Percentiles rank a stretch among this genome's conserved stretches.
phyloP scores from a whole-genome alignment of 2,888 invertebrate species.

The Drosophila villosipedis region DNA sequence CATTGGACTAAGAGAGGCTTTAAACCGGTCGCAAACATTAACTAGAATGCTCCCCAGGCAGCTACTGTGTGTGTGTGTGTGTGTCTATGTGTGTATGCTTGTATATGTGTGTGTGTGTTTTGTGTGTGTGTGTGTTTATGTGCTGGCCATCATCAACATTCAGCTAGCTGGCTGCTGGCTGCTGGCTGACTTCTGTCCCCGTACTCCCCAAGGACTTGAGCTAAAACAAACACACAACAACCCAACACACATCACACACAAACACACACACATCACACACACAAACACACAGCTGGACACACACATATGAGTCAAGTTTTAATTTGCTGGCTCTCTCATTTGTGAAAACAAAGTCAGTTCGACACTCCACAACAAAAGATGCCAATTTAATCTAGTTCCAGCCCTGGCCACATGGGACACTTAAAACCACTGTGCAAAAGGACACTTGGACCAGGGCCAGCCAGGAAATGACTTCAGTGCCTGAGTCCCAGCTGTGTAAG shows the following conservation, averaged over 20 bases:
- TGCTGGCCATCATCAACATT: constrained; percentile 36
- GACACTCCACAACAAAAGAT: constrained; percentile 78
- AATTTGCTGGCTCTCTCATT: constrained; percentile 74
- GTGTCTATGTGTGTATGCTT: constrained; percentile 6
- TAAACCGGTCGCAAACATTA: constrained; percentile 21
- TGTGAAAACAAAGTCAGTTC: constrained; percentile 76
- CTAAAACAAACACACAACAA: constrained; percentile 34
- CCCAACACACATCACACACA: constrained; percentile 11
- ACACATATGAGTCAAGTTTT: constrained; percentile 66
- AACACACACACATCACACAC: constrained; percentile 2
- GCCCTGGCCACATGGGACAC: constrained; percentile 83
- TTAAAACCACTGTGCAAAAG: constrained; percentile 49
- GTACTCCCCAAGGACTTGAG: constrained; percentile 42
- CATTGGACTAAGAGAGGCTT: constrained; percentile 16
- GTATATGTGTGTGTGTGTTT: constrained; percentile 11
- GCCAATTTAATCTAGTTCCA: constrained; percentile 84
- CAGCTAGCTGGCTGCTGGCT: constrained; percentile 10
- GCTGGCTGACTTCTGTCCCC: constrained; percentile 4
- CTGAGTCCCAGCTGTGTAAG: constrained; percentile 42
- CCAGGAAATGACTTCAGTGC: constrained; percentile 79
- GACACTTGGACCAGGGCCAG: constrained; percentile 33
- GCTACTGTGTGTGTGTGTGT: constrained; percentile 13
- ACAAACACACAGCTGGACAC: constrained; percentile 3
- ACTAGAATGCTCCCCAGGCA: constrained; percentile 25
- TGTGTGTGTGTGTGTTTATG: constrained; percentile 8